Base-by-base conservation (phyloP, 2,113 vertebrate genomes). In the Catharus bicknelli region DNA sequence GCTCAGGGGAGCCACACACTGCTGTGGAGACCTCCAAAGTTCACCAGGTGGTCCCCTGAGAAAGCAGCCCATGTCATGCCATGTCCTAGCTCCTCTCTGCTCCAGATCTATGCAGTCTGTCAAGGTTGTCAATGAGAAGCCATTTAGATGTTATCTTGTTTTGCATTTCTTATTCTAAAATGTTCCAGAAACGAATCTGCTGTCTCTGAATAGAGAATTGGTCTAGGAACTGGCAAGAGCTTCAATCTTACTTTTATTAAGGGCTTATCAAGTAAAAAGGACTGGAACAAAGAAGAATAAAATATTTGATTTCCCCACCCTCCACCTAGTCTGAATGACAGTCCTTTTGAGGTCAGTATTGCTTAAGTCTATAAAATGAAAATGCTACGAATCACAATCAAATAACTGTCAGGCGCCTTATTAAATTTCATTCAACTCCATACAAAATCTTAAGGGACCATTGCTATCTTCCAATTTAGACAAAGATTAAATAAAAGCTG, bases 401-500 rank as follows among this genome's bases (percentile, higher is more conserved):
- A 96, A 86, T 97, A 95, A 96, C 94, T 96, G 96, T 97, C 97
- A 96, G 94, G 83, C 3, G 2, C 85, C 90, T 97, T 97, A 97
- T 97, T 98, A 97, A 96, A 98, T 98, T 98, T 97, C 81, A 95
- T 97, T 97, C 93, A 91, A 92, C 97, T 94, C 95, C 88, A 85
- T 93, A 95, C 64, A 85, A 89, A 74, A 95, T 97, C 97, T 97
- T 97, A 96, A 95, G 97, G 94, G 97, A 96, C 89, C 64, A 62
- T 94, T 17, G 12, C 96, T 97, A 88, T 96, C 96, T 96, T 97
- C 94, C 95, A 97, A 91, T 97, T 97, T 97, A 96, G 64, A 59
- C 91, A 95, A 97, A 97, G 96, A 97, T 96, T 97, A 97, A 98
- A 98, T 98, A 97, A 98, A 97, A 97, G 82, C 93, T 96, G 97